Conservation (phyloP, 2,888 invertebrate species). For the Merodon equestris region DNA sequence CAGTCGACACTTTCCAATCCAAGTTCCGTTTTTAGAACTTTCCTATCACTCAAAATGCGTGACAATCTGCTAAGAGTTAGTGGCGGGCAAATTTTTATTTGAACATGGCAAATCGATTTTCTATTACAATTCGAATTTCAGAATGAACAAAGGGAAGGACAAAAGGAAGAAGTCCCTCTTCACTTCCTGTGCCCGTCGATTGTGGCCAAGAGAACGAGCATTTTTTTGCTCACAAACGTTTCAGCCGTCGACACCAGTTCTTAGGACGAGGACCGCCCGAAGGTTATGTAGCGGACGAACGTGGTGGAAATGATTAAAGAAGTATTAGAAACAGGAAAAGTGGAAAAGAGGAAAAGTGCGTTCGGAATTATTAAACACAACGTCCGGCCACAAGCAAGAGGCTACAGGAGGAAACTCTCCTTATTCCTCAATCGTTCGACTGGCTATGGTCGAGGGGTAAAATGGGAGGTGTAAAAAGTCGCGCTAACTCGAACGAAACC, state of each 20-base stretch:
- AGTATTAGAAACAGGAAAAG: slow-evolving; percentile 53
- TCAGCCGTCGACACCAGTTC: background rate
- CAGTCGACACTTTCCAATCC: slow-evolving; percentile 19
- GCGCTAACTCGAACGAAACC: no score
- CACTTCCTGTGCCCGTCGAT: slow-evolving; percentile 31
- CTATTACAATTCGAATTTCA: slow-evolving; percentile 45
- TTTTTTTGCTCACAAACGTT: background rate
- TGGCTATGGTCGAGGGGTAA: slow-evolving; percentile 8
- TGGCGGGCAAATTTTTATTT: slow-evolving; percentile 49
- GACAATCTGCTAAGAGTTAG: slow-evolving; percentile 22
- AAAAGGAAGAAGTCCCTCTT: slow-evolving; percentile 11
- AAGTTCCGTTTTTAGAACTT: slow-evolving; percentile 19
- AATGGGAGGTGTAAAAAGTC: background rate
- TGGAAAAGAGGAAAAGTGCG: slow-evolving; percentile 38
- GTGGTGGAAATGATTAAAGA: slow-evolving; percentile 67
- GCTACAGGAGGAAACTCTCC: slow-evolving; percentile 32
- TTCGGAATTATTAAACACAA: slow-evolving; percentile 48
- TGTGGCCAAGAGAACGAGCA: background rate
- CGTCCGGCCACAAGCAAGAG: no score
- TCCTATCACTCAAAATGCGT: slow-evolving; percentile 1
- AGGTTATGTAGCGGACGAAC: slow-evolving; percentile 61
- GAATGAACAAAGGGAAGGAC: slow-evolving; percentile 3
- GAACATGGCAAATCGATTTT: slow-evolving; percentile 55
- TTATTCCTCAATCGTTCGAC: slow-evolving; percentile 29
- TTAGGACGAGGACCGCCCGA: slow-evolving; percentile 29